phyloP scores from a whole-genome alignment of 2,888 invertebrate species.

The Thecophora atra region DNA sequence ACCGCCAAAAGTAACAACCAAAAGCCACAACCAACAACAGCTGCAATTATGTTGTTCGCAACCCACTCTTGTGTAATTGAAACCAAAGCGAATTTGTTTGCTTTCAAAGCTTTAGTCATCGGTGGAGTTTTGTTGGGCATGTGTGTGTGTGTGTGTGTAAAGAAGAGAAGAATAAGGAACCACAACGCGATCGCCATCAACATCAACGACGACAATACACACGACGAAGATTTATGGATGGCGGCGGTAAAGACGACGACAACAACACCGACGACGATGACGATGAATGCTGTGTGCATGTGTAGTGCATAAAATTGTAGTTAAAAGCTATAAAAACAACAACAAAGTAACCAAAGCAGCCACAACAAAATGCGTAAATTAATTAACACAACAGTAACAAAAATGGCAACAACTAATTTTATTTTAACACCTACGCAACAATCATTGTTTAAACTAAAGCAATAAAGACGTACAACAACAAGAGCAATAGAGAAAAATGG shows the following conservation, averaged over 20 bases:
- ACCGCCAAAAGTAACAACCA: neutral
- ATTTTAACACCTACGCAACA: neutral
- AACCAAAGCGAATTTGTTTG: slow-evolving; percentile 1
- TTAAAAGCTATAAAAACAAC: neutral
- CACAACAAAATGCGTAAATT: neutral
- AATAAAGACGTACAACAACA: neutral
- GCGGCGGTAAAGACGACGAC: neutral
- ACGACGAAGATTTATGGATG: slow-evolving; percentile 13
- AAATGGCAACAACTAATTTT: neutral
- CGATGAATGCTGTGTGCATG: no score
- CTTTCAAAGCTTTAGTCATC: slow-evolving; percentile 13
- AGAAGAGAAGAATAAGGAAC: neutral
- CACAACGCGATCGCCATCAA: neutral
- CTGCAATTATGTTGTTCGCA: slow-evolving; percentile 3
- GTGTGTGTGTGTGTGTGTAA: no score
- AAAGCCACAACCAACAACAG: neutral
- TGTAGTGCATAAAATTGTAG: neutral
- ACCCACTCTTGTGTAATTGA: slow-evolving; percentile 2
- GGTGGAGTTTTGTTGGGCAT: neutral
- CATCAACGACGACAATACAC: slow-evolving; percentile 13
- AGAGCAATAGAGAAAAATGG: neutral
- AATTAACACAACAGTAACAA: slow-evolving; percentile 16
- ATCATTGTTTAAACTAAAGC: neutral
- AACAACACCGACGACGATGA: neutral
- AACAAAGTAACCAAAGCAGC: neutral